Evolutionary conservation across 2,113 vertebrate genomes (phyloP).

Genomic region (Vicugna pacos): DNA sequence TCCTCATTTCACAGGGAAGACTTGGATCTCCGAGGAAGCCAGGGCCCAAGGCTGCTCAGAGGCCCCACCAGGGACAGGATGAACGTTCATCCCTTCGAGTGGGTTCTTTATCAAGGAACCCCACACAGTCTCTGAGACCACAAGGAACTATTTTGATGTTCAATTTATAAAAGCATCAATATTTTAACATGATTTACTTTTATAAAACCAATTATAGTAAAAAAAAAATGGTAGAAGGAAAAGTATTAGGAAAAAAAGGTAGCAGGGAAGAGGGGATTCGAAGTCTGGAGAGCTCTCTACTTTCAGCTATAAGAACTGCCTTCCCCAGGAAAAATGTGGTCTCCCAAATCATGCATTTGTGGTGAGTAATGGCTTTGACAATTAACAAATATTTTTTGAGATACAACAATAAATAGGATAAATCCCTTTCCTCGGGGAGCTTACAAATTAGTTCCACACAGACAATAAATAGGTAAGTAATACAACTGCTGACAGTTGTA

Average conservation of each 20-base stretch:
- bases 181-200: neutral
- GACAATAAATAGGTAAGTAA: neutral
- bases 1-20: neutral
- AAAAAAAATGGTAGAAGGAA: conserved; percentile 32
- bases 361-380: neutral
- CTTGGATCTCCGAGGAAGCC: neutral
- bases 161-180: neutral
- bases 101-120: neutral
- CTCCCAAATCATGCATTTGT: neutral
- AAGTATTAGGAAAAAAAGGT: neutral
- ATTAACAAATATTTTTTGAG: conserved; percentile 39
- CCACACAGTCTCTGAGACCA: neutral
- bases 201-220: neutral
- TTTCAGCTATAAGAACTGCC: neutral
- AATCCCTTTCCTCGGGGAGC: neutral
- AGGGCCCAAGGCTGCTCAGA: neutral
- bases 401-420: neutral
- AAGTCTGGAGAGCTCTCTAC: neutral
- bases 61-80: neutral
- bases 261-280: neutral
- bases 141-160: neutral
- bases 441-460: neutral
- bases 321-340: neutral
- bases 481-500: neutral
- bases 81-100: neutral